Conservation (phyloP, 1,140 invertebrate species). For the Ips typographus region DNA sequence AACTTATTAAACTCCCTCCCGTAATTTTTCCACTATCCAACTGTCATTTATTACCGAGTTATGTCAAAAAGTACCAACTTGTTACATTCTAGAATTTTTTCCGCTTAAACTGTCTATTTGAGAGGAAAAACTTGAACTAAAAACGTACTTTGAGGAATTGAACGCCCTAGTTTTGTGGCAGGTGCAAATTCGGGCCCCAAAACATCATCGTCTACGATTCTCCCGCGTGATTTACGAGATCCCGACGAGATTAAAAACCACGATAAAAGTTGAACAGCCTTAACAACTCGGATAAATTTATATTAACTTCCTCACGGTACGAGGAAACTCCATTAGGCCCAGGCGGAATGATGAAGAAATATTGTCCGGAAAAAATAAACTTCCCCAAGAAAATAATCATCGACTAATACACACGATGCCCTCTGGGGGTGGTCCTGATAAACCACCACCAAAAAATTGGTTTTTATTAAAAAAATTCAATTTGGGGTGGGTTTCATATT, state of each 20-base stretch:
- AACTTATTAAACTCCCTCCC: too few relatives aligned
- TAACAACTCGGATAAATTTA: slow-evolving; percentile 6
- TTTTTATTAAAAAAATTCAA: slow-evolving; percentile 16
- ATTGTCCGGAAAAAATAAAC: background rate
- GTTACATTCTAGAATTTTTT: too few relatives aligned
- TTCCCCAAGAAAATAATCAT: too few relatives aligned
- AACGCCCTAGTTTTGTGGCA: too few relatives aligned
- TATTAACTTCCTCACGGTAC: background rate
- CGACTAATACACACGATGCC: too few relatives aligned
- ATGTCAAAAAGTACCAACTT: too few relatives aligned
- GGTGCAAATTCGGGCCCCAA: background rate
- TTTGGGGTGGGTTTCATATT: slow-evolving; percentile 11
- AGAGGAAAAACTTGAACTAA: too few relatives aligned
- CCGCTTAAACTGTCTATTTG: too few relatives aligned
- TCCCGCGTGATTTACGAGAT: background rate
- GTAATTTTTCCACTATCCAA: too few relatives aligned
- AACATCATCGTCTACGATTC: background rate
- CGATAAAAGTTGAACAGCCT: background rate
- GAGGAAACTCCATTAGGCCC: background rate
- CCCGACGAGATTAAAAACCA: background rate
- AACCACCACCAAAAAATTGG: background rate
- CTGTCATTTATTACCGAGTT: too few relatives aligned
- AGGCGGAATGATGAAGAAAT: background rate
- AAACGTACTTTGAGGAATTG: too few relatives aligned
- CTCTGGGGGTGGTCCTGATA: too few relatives aligned